Evolutionary conservation across 2,888 invertebrate species (phyloP), one percentile per base, ranked within the genome.

Genomic region (Platycheirus rosarum): DNA sequence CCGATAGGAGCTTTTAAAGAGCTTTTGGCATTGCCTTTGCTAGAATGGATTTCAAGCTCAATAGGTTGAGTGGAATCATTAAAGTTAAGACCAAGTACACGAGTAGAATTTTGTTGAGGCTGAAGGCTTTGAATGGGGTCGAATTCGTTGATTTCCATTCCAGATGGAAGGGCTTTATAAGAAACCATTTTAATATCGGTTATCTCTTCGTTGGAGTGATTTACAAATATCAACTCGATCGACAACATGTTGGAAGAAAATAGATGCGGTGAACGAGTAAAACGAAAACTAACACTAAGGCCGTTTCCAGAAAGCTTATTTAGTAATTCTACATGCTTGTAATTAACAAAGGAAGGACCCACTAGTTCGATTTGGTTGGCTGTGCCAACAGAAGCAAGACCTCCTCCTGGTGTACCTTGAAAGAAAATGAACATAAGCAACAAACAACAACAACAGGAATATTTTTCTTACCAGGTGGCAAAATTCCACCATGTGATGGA

Each of bases 41-140:
- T 93, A 86, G 94, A 94, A 42, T 92, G 89, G 57, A 98, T 92
- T 86, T 96, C 95, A 89, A 98, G 95, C 84, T 94, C 94, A 0
- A 96, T 94, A 0, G 97, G 94, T 89, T 98, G 97, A 62, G 96
- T 97, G 14, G 97, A 96, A 90, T 98, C 98, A 77, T 97, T 97
- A 91, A 97, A 98, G 91, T 98, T 97, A 3, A 98, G 93, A 13
- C 97, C 97, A 85, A 98, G 89, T 0, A 95, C 93, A 3, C 93
- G 93, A 16, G 93, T 92, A 32, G 93, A 91, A n/a, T 93, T 91
- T 23, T 93, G 93, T 55, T 93, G 93, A 0, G 94, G 92, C 6
- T 93, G 92, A 23, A 98, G 90, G 3, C 89, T 87, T 29, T 93
- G 88, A 55, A 98, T 92, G 8, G 93, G 93, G 6, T 94, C 93